phyloP scores from a whole-genome alignment of 1,140 invertebrate species.

The Heliconius melpomene region DNA sequence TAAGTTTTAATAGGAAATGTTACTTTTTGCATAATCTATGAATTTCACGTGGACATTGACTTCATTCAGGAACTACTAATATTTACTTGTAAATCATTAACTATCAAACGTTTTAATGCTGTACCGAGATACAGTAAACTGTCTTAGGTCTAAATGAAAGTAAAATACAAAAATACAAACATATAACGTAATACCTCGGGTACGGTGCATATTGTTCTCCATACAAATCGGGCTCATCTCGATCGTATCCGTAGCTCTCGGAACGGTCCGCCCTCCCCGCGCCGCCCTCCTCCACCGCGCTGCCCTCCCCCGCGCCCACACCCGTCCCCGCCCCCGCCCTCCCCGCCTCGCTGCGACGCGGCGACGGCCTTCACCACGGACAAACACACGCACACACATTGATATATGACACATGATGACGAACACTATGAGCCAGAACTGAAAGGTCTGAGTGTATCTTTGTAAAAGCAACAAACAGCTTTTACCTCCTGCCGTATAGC shows the following conservation, averaged over 20 bases:
- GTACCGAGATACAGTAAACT: too few relatives aligned
- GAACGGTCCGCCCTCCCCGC: slow-evolving; percentile 38
- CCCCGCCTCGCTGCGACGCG: slow-evolving; percentile 53
- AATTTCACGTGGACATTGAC: too few relatives aligned
- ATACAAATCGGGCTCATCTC: slow-evolving; percentile 69
- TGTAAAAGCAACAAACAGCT: background rate
- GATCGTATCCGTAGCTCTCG: slow-evolving; percentile 54
- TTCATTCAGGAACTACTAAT: too few relatives aligned
- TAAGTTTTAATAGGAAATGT: background rate
- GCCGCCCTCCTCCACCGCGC: slow-evolving; percentile 38
- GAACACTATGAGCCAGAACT: too few relatives aligned
- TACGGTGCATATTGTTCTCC: slow-evolving; percentile 70
- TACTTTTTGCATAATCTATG: background rate
- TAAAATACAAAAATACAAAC: too few relatives aligned
- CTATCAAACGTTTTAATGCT: too few relatives aligned
- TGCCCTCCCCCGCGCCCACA: slow-evolving; percentile 22
- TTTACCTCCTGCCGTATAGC: background rate
- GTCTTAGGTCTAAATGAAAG: too few relatives aligned
- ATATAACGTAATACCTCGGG: slow-evolving; percentile 51
- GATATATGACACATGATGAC: slow-evolving; percentile 1
- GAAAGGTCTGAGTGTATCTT: too few relatives aligned
- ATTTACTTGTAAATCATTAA: too few relatives aligned
- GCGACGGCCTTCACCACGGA: slow-evolving; percentile 56
- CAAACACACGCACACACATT: slow-evolving; percentile 41
- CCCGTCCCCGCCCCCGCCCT: slow-evolving; percentile 33